Evolutionary conservation across 2,888 invertebrate genomes (phyloP), one percentile per base, ranked within the genome.

Genomic region (Apamea sordens): DNA sequence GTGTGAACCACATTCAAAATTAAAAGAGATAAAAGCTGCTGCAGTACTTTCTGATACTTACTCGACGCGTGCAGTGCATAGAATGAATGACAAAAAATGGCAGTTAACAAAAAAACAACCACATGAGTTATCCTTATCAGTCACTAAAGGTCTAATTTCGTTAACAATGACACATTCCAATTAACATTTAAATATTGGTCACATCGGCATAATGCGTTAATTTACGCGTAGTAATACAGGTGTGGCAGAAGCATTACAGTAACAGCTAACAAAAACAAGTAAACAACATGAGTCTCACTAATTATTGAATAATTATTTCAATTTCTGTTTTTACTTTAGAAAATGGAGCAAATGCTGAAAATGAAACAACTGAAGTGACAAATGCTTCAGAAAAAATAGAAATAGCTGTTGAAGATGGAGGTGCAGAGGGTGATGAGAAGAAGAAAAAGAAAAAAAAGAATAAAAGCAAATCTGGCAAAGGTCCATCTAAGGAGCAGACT

Each of bases 391-490:
- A 95, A 89, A 95, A 94, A 89, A 87, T 93, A n/a, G 91, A 93
- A 85, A 93, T 96, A 63, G 91, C 97, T 77, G 95, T 97, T 63
- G 95, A 94, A 47, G 97, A 97, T 84, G 94, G 95, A 85, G 93
- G 92, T 85, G 95, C 95, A 79, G 97, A 97, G 86, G 96, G 96
- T 78, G 97, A 97, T 85, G 97, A 97, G 44, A 97, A 97, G 90
- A 97, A 97, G 79, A 97, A 97, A 91, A 97, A 98, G 89, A 97
- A 98, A 91, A 98, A 98, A 95, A 98, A 98, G 94, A 97, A 97
- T 86, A 97, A 97, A 90, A 97, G 97, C 80, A 97, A 97, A 86
- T 96, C 97, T 75, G 90, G 94, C 87, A 95, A 95, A 88, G 92
- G 92, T 15, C 86, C 92, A 18, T 90, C 90, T 10, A 97, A 97